Base-by-base conservation (phyloP, 2,797 vertebrate species). In the Acipenser ruthenus region DNA sequence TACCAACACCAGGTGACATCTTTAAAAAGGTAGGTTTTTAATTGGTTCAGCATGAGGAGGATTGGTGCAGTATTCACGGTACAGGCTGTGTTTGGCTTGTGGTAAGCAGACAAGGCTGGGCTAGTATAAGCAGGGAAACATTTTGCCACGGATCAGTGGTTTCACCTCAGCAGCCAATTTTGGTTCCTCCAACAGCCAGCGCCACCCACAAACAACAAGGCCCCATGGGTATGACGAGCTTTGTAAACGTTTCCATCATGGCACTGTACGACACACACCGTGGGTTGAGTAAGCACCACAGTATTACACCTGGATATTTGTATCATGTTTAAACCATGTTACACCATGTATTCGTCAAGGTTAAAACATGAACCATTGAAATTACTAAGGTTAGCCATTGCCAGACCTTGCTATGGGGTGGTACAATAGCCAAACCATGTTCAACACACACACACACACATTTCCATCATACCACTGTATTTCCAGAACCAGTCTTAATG, bases 1-100 rank as follows among this genome's bases (percentile, higher is more conserved):
- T 1, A 49, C 13, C 66, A 64, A 13, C 50, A 13, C 72, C 72
- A 74, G 68, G 67, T 71, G 71, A 83, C 85, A 84, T 88, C 67
- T 78, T 82, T 86, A 90, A 74, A 91, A 91, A 90, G 83, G 83
- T 91, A 89, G 78, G 87, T 82, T 89, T 86, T 79, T 87, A 87
- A 89, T 84, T 86, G 86, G 86, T 87, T 88, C 82, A 87, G 87
- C 89, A 91, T 88, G 82, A 89, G 55, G 6, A 58, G 88, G 87
- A 87, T 88, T 89, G 86, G 86, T 82, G 84, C 82, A 84, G 87
- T 86, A 86, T 82, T 89, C 86, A 89, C 84, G 87, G 86, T 87
- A 86, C 86, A 87, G 76, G 87, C 87, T 87, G 89, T 88, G 87
- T 76, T 83, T 70, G 86, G 87, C 82, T 83, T 89, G 85, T 84